These are phyloP conservation scores for Nephotettix cincticeps DNA, from an alignment of 1,140 invertebrate genomes.

Conservation along the genomic window DNA sequence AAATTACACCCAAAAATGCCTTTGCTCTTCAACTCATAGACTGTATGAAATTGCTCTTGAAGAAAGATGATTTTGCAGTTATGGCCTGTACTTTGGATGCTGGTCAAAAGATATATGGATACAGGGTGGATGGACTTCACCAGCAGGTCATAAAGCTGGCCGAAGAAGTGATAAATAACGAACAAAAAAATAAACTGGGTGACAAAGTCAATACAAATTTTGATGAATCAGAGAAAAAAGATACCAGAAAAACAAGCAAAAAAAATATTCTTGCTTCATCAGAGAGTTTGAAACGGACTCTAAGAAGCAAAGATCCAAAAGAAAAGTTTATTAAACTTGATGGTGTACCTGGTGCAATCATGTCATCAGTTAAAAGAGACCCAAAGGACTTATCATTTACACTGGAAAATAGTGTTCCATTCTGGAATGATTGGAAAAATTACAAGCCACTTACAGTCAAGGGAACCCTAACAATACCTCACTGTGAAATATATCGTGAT, in stretches of 20 bases:
- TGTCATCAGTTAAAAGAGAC: background rate
- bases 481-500: background rate
- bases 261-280: background rate
- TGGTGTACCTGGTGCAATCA: background rate
- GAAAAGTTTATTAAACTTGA: slow-evolving; percentile 2
- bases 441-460: background rate
- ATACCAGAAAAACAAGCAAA: background rate
- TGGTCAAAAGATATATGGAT: slow-evolving; percentile 3
- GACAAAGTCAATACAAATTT: background rate
- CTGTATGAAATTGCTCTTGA: slow-evolving; percentile 6
- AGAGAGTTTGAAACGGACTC: background rate
- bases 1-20: slow-evolving; percentile 18
- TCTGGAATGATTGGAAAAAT: background rate
- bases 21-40: slow-evolving; percentile 23
- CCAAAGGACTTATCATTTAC: background rate
- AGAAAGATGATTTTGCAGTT: slow-evolving; percentile 6
- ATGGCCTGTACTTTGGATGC: slow-evolving; percentile 22
- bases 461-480: background rate
- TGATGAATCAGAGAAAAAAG: background rate
- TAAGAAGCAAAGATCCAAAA: background rate
- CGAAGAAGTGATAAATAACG: background rate
- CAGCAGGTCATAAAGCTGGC: background rate
- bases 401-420: background rate
- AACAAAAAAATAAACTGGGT: background rate
- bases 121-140: background rate